Conservation (phyloP, 2,888 invertebrate species). For the Drosophila mulleri region DNA sequence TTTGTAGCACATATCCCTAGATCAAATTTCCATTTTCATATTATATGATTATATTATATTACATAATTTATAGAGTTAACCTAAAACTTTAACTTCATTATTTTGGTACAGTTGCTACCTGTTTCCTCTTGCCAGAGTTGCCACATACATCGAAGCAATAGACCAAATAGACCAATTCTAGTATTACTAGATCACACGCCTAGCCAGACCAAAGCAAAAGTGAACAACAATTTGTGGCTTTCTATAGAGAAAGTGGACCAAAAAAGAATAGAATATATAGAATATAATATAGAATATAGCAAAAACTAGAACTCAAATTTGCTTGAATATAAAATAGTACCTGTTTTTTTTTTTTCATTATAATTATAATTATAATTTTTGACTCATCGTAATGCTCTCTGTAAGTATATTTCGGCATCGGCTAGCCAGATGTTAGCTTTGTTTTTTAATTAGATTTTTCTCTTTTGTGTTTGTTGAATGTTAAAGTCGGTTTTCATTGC, state of each 20-base stretch:
- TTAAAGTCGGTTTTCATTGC: constrained; percentile 62
- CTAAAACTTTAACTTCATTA: background rate
- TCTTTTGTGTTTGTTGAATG: constrained; percentile 1
- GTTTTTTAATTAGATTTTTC: background rate
- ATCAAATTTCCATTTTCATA: background rate
- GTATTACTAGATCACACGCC: background rate
- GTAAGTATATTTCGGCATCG: constrained; percentile 11
- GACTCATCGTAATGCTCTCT: constrained; percentile 7
- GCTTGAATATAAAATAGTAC: background rate
- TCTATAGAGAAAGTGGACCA: background rate
- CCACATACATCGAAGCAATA: constrained; percentile 8
- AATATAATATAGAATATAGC: background rate
- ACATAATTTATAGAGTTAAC: background rate
- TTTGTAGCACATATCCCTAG: constrained; percentile 1
- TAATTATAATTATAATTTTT: background rate
- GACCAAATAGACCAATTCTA: constrained; percentile 1
- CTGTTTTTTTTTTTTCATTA: background rate
- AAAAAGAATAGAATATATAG: background rate
- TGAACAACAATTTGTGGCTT: constrained; percentile 9
- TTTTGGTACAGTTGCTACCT: constrained; percentile 1
- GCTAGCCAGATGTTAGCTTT: constrained; percentile 14
- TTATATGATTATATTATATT: too few species aligned
- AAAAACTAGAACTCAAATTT: background rate
- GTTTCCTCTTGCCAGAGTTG: background rate
- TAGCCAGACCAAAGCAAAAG: constrained; percentile 11